These are phyloP conservation scores for Polydrusus cervinus DNA, from an alignment of 2,888 invertebrate species.

Conservation along the genomic window DNA sequence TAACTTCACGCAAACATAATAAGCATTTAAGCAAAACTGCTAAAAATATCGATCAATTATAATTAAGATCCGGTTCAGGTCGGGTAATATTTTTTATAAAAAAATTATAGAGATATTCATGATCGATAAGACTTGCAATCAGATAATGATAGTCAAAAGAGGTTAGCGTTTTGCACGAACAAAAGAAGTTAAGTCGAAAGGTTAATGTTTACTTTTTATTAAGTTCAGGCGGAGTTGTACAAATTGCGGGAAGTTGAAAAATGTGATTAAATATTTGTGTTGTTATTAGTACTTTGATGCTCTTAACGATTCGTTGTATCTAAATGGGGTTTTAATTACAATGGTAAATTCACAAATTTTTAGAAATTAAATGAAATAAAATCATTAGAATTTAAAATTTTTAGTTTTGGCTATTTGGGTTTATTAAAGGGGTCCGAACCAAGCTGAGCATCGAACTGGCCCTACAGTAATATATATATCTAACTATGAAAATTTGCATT, in stretches of 20 bases:
- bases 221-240: conserved; percentile 5
- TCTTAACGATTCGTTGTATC: background rate
- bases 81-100: background rate
- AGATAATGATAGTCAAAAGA: background rate
- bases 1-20: conserved; percentile 1
- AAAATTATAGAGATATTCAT: conserved; percentile 4
- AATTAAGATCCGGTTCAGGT: conserved; percentile 1
- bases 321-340: background rate
- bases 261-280: background rate
- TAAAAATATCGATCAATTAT: background rate
- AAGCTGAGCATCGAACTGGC: too few relatives aligned
- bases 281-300: background rate
- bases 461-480: too few relatives aligned
- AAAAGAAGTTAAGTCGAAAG: conserved; percentile 7
- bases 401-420: too few relatives aligned
- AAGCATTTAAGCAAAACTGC: background rate
- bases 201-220: conserved; percentile 20
- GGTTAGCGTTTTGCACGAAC: conserved; percentile 14
- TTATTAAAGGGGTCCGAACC: too few relatives aligned
- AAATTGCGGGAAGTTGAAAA: background rate
- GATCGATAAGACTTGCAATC: conserved; percentile 1
- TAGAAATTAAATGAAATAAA: too few relatives aligned
- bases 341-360: too few relatives aligned
- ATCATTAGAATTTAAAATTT: too few relatives aligned
- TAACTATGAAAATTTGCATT: too few relatives aligned